These are phyloP conservation scores for Gibbula magus DNA, from an alignment of 2,888 invertebrate genomes.

Conservation along the genomic window DNA sequence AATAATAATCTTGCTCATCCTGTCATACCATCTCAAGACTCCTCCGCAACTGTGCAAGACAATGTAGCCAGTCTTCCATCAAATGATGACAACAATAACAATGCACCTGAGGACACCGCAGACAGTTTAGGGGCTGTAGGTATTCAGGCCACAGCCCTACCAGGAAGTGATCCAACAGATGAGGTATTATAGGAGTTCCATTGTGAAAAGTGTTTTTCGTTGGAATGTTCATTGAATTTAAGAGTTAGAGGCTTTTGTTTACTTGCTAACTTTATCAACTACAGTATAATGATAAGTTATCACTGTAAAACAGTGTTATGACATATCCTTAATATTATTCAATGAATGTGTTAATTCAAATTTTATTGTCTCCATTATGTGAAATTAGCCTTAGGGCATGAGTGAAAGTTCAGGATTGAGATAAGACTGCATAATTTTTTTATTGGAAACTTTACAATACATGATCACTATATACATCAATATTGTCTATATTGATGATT, in stretches of 20 bases:
- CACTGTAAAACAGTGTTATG: too few relatives aligned
- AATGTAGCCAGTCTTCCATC: neutral
- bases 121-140: neutral
- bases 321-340: too few relatives aligned
- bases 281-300: too few relatives aligned
- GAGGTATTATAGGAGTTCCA: slow-evolving; percentile 40
- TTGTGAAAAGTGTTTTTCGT: neutral
- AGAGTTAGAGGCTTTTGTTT: neutral
- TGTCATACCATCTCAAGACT: neutral
- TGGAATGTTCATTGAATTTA: neutral
- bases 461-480: too few relatives aligned
- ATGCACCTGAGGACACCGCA: neutral
- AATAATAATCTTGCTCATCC: slow-evolving; percentile 9
- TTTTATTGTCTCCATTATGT: too few relatives aligned
- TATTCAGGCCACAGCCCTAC: neutral
- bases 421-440: too few relatives aligned
- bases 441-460: too few relatives aligned
- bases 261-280: too few relatives aligned
- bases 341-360: too few relatives aligned
- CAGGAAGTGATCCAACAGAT: slow-evolving; percentile 40
- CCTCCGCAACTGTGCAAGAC: slow-evolving; percentile 13
- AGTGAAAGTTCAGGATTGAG: too few relatives aligned
- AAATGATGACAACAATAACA: neutral
- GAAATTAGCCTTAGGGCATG: too few relatives aligned
- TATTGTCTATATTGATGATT: too few relatives aligned